A percentile compares a stretch with the other conserved stretches of the same genome.
phyloP scores from a whole-genome alignment of 2,797 vertebrate genomes.

The Chloroceryle amazona region DNA sequence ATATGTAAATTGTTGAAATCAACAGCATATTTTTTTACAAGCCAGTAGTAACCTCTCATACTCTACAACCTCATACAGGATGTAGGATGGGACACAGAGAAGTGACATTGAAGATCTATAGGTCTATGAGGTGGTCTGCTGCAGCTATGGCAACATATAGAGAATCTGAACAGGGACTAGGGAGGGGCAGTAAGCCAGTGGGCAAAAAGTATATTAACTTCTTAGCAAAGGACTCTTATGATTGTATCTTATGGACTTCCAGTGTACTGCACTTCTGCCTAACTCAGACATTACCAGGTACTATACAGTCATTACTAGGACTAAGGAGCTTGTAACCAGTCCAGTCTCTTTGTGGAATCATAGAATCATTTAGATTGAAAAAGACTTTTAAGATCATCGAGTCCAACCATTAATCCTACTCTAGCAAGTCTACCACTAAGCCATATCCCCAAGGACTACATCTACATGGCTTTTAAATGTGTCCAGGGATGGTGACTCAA shows the following conservation, averaged over 20 bases:
- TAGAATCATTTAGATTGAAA: no score
- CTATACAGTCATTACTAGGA: background rate
- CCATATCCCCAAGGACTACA: no score
- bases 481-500: no score
- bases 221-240: background rate
- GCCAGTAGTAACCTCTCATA: background rate
- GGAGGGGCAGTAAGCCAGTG: background rate
- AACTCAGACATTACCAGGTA: background rate
- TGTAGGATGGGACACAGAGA: background rate
- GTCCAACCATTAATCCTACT: no score
- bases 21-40: background rate
- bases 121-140: background rate
- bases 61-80: background rate
- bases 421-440: no score
- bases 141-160: background rate
- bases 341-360: background rate
- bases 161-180: background rate
- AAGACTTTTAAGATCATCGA: no score
- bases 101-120: background rate
- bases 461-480: no score
- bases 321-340: background rate
- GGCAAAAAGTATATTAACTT: background rate
- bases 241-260: background rate
- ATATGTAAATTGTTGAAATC: background rate
- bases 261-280: background rate